Percentiles rank a stretch among this genome's conserved stretches.
Conservation (phyloP, 2,113 vertebrate species). For the Embiotoca jacksoni region DNA sequence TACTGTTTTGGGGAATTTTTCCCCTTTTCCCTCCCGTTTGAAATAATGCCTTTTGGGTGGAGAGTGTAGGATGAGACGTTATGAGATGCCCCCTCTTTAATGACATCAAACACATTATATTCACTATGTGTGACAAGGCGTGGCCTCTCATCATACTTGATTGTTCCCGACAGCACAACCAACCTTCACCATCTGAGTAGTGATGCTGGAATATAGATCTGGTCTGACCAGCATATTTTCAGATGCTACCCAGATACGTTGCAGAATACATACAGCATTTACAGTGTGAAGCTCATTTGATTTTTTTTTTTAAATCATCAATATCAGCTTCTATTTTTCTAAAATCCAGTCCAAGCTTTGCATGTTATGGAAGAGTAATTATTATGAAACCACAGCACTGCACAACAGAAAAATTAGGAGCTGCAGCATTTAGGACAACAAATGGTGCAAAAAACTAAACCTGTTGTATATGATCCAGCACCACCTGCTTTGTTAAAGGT, state of each 20-base stretch:
- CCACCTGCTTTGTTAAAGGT: slow-evolving; percentile 25
- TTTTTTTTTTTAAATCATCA: not conserved
- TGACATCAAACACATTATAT: not conserved
- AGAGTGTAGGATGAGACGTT: not conserved
- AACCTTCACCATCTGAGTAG: slow-evolving; percentile 5
- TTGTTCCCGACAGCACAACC: not conserved
- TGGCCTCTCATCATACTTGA: not conserved
- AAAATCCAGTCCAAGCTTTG: not conserved
- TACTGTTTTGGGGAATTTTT: not conserved
- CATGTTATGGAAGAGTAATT: not conserved
- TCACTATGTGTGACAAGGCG: slow-evolving; percentile 21
- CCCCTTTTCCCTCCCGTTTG: not conserved
- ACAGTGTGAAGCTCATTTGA: not conserved
- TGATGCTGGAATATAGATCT: slow-evolving; percentile 34
- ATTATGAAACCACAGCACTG: not conserved
- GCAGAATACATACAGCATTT: not conserved
- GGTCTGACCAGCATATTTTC: slow-evolving; percentile 5
- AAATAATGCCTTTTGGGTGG: too few species aligned
- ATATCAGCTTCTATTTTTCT: not conserved
- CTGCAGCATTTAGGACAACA: slow-evolving; percentile 4
- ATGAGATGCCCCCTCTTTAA: not conserved
- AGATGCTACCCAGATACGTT: not conserved
- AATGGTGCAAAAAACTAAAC: not conserved
- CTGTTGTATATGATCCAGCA: slow-evolving; percentile 17
- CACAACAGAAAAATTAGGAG: not conserved